phyloP scores from a whole-genome alignment of 2,888 invertebrate genomes.

The Muschampia staudingeri region DNA sequence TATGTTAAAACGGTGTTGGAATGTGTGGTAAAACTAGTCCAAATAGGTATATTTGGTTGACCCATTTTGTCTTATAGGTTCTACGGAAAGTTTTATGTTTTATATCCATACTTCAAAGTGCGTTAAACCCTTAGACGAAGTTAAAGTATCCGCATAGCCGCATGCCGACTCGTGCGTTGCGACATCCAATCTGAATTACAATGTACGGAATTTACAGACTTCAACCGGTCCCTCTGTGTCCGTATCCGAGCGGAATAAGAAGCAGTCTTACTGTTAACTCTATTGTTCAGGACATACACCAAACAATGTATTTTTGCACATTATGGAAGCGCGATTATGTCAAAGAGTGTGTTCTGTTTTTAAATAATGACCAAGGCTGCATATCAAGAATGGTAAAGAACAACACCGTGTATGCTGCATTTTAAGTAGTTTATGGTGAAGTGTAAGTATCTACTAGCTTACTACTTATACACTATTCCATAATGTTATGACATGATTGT shows the following conservation, averaged over 20 bases:
- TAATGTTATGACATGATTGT: too few relatives aligned
- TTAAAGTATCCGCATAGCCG: constrained; percentile 83
- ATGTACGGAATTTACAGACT: constrained; percentile 87
- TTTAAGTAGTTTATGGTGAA: constrained; percentile 71
- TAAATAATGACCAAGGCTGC: constrained; percentile 83
- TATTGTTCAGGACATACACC: constrained; percentile 86
- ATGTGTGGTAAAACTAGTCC: constrained; percentile 25
- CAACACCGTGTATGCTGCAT: constrained; percentile 76
- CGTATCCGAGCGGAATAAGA: constrained; percentile 90
- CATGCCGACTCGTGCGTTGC: constrained; percentile 88
- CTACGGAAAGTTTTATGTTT: constrained; percentile 51
- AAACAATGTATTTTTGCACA: constrained; percentile 89
- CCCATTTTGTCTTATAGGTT: constrained; percentile 38
- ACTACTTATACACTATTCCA: too few relatives aligned
- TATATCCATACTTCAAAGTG: constrained; percentile 72
- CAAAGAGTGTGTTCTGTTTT: constrained; percentile 88
- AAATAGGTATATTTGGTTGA: constrained; percentile 37
- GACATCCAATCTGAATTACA: constrained; percentile 89
- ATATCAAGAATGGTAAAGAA: constrained; percentile 78
- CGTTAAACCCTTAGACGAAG: constrained; percentile 71
- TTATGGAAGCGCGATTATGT: constrained; percentile 89
- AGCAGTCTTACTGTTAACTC: constrained; percentile 89
- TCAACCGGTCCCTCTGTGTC: constrained; percentile 80
- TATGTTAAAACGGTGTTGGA: constrained; percentile 53
- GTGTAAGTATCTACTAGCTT: neutral